Evolutionary conservation across 2,888 invertebrate genomes (phyloP).

Genomic region (Scaptodrosophila latifasciaeformis): DNA sequence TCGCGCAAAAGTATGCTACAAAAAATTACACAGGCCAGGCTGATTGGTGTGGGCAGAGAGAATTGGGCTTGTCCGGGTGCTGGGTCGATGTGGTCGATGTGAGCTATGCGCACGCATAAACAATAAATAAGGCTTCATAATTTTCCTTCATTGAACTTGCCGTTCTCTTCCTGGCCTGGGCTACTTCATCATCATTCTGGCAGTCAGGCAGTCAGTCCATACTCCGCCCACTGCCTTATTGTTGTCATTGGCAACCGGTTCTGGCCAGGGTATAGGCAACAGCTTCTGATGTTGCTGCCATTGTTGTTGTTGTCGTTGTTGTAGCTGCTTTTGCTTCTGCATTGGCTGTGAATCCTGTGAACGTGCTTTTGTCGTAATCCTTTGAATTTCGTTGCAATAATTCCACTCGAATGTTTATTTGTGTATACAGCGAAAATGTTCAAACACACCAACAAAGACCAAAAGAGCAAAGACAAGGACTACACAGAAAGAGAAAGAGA

Average conservation of each 20-base stretch:
- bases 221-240: constrained; percentile 43
- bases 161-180: constrained; percentile 27
- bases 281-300: constrained; percentile 11
- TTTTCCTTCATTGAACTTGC: constrained; percentile 65
- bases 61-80: too few relatives aligned
- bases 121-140: constrained; percentile 69
- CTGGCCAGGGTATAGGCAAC: neutral
- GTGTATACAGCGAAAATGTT: constrained; percentile 56
- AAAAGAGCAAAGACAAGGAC: constrained; percentile 6
- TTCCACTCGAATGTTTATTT: constrained; percentile 69
- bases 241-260: constrained; percentile 62
- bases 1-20: constrained; percentile 16
- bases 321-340: constrained; percentile 14
- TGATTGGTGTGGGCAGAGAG: too few relatives aligned
- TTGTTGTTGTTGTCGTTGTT: constrained; percentile 39
- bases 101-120: constrained; percentile 68
- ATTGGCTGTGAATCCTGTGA: constrained; percentile 57
- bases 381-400: constrained; percentile 69
- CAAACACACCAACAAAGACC: constrained; percentile 15
- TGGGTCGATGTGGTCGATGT: constrained; percentile 2
- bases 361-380: constrained; percentile 68
- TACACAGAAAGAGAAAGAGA: neutral
- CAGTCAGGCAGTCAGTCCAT: too few relatives aligned
- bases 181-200: constrained; percentile 42
- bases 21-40: constrained; percentile 2